Percentiles rank a stretch among this genome's conserved stretches.
Evolutionary conservation across 2,113 vertebrate genomes (phyloP).

Genomic region (Bungarus multicinctus): DNA sequence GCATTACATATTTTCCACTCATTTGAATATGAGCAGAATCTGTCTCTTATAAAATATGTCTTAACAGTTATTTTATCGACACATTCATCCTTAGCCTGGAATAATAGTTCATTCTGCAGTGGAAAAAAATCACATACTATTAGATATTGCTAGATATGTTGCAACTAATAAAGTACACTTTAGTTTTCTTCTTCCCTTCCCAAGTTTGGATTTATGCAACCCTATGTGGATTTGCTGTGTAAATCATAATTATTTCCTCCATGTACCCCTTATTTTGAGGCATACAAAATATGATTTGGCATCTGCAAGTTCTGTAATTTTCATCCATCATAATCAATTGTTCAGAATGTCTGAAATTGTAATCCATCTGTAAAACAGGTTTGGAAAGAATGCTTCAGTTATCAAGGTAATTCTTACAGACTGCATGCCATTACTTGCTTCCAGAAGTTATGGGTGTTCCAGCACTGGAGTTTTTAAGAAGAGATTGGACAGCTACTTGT

Average conservation of each 20-base stretch:
- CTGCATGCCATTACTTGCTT: background rate
- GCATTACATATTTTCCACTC: background rate
- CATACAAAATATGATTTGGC: background rate
- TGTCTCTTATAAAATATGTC: background rate
- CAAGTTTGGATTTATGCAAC: background rate
- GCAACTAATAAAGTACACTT: background rate
- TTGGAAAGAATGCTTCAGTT: background rate
- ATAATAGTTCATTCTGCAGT: background rate
- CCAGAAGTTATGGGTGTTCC: too few relatives aligned
- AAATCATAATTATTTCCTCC: background rate
- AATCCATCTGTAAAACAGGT: background rate
- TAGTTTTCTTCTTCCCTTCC: background rate
- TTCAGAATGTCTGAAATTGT: background rate
- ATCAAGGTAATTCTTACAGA: background rate
- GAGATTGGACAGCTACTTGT: too few relatives aligned
- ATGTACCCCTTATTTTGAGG: background rate
- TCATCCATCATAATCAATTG: background rate
- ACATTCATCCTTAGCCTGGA: background rate
- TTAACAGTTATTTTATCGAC: background rate
- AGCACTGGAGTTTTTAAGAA: too few relatives aligned
- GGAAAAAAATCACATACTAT: background rate
- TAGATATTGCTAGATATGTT: background rate
- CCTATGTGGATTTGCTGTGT: background rate
- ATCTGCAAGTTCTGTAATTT: background rate
- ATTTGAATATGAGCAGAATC: background rate